phyloP scores from a whole-genome alignment of 1,140 invertebrate species.

The Luehdorfia chinensis region DNA sequence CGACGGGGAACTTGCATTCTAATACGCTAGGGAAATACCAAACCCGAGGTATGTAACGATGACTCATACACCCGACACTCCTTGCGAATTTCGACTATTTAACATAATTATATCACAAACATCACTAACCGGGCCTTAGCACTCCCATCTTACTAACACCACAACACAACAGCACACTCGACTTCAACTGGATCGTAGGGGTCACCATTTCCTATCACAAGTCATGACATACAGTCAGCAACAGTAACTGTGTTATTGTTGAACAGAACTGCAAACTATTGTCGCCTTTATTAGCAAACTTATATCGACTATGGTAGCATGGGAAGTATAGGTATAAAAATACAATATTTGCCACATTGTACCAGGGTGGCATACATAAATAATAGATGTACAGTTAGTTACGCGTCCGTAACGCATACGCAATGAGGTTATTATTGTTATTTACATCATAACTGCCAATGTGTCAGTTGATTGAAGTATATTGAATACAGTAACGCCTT shows the following conservation, averaged over 20 bases:
- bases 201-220: constrained; percentile 34
- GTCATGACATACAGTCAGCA: background rate
- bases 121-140: constrained; percentile 27
- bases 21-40: too few relatives aligned
- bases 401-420: constrained; percentile 48
- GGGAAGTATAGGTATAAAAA: constrained; percentile 15
- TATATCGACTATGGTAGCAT: constrained; percentile 10
- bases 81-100: too few relatives aligned
- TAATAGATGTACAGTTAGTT: constrained; percentile 65
- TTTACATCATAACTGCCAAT: constrained; percentile 41
- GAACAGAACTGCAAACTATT: background rate
- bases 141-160: constrained; percentile 24
- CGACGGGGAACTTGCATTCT: too few relatives aligned
- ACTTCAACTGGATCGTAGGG: constrained; percentile 20
- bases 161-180: constrained; percentile 19
- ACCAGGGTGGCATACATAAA: constrained; percentile 40
- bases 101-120: constrained; percentile 15
- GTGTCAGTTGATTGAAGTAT: constrained; percentile 17
- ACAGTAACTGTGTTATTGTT: too few relatives aligned
- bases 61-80: too few relatives aligned
- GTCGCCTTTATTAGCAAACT: constrained; percentile 7
- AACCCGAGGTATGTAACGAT: too few relatives aligned
- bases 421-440: constrained; percentile 54
- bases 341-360: constrained; percentile 22
- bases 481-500: background rate